Base-by-base conservation (phyloP, 2,888 invertebrate species). In the Germaria angustata region DNA sequence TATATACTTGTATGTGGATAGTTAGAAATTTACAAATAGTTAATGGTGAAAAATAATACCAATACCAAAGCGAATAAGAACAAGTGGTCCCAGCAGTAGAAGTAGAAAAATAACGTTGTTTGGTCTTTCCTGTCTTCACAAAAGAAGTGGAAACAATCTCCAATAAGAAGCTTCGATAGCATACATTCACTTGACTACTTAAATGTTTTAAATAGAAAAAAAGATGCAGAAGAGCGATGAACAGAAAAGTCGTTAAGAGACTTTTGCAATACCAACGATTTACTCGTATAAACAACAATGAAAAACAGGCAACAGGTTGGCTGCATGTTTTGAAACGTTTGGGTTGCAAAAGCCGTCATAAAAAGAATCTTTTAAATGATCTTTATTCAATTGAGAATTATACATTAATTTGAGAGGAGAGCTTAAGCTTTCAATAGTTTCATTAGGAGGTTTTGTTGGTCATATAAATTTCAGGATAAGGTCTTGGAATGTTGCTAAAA, bases 131-230 rank as follows among this genome's bases (percentile, higher is more conserved):
- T 53, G 53, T 11, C 46, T 36, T 49, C 32, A 17, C 28, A 13
- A 39, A 49, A 65, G 44, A 32, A 81, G 44, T 15, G 32, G 41
- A 65, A 71, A 72, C 51, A 77, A 46, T 72, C 51, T 68, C 68
- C 73, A 71, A 59, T 73, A 73, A 73, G 77, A 73, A 78, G 77
- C 68, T 63, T 73, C 61, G 53, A 63, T 77, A 63, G 39, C 51
- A 46, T 46, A 63, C 53, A 69, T 63, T 61, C 61, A 69, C 77
- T 69, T 77, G 61, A n/a, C 53, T 34, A 53, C 61, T 61, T 53
- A 59, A 66, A 72, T 34, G 39, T 41, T 34, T 59, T 41, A 28
- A 55, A 13, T 6, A 34, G 20, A 36, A 9, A 24, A 39, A 20
- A 39, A 28, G 6, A 71, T 15, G 34, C 13, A 11, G 39, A 36